phyloP scores from a whole-genome alignment of 2,797 vertebrate genomes.

The Hoplostethus mediterraneus region DNA sequence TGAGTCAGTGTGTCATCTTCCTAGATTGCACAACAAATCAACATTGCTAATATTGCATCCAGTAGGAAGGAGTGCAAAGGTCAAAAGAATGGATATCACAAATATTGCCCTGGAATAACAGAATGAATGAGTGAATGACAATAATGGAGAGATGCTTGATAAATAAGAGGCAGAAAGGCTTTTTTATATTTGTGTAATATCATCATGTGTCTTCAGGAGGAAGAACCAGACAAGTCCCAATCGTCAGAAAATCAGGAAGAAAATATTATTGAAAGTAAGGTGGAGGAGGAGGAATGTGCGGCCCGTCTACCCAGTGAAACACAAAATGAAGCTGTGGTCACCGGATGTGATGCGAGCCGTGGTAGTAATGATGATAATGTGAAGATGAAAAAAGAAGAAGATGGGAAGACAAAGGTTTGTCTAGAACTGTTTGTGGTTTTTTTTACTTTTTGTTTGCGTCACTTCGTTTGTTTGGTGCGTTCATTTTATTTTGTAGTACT shows the following conservation, averaged over 20 bases:
- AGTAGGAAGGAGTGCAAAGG: too few relatives aligned
- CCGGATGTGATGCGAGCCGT: constrained; percentile 17
- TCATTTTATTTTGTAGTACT: background rate
- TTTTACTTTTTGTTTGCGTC: background rate
- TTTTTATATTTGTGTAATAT: constrained; percentile 1
- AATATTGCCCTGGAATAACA: background rate
- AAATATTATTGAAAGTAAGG: constrained; percentile 44
- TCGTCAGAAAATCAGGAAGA: constrained; percentile 53
- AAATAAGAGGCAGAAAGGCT: background rate
- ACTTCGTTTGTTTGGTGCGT: background rate
- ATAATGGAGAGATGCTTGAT: too few relatives aligned
- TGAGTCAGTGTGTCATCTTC: too few relatives aligned
- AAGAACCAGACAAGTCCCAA: constrained; percentile 55
- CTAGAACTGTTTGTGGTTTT: background rate
- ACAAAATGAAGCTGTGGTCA: constrained; percentile 1
- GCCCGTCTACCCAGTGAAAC: constrained; percentile 10
- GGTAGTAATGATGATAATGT: constrained; percentile 20
- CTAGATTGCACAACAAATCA: background rate
- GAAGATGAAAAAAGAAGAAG: constrained; percentile 34
- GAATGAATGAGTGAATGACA: background rate
- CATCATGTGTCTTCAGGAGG: constrained; percentile 48
- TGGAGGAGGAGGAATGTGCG: constrained; percentile 24
- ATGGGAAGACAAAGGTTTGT: constrained; percentile 71
- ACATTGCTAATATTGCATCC: background rate
- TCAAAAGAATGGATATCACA: too few relatives aligned